phyloP scores from a whole-genome alignment of 2,888 invertebrate genomes.

The Seladonia tumulorum region DNA sequence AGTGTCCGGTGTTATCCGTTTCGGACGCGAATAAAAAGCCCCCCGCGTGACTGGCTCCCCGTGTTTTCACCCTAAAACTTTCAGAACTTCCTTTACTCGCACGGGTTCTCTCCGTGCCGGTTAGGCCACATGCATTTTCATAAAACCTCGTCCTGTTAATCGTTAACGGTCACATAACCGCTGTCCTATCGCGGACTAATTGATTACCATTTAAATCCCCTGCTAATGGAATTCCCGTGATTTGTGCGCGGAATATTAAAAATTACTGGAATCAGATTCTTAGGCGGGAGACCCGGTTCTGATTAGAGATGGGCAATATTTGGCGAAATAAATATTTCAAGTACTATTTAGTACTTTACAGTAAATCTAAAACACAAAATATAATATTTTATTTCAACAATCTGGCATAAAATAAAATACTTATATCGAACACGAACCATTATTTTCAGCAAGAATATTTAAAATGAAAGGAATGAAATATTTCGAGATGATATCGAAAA shows the following conservation, averaged over 20 bases:
- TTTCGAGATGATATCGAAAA: too few relatives aligned
- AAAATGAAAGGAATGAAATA: too few relatives aligned
- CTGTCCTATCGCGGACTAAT: background rate
- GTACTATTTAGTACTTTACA: too few relatives aligned
- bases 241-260: background rate
- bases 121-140: background rate
- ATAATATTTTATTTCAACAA: too few relatives aligned
- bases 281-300: background rate
- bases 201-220: background rate
- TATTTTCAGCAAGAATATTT: too few relatives aligned
- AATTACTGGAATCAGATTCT: background rate
- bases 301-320: too few relatives aligned
- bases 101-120: background rate
- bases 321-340: too few relatives aligned
- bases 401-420: too few relatives aligned
- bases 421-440: too few relatives aligned
- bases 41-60: background rate
- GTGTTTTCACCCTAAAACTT: constrained; percentile 30
- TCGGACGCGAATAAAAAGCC: background rate
- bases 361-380: too few relatives aligned
- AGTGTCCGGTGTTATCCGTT: background rate
- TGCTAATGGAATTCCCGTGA: background rate
- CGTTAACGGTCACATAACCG: background rate
- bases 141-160: background rate
- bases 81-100: constrained; percentile 8